Base-by-base conservation (phyloP, 2,113 vertebrate genomes). In the Tyto alba region DNA sequence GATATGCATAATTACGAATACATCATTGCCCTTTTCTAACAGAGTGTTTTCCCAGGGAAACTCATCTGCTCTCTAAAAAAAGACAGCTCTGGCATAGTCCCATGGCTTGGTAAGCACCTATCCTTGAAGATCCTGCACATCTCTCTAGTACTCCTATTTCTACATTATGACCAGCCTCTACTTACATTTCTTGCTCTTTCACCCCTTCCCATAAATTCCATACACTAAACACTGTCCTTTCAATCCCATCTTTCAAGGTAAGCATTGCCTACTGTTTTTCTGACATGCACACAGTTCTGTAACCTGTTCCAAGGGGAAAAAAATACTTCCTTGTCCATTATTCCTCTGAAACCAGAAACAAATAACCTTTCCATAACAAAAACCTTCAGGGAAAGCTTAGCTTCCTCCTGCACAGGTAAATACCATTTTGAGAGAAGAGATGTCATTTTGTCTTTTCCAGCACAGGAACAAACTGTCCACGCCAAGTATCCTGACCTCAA, bases 11-110 rank as follows among this genome's bases (percentile, higher is more conserved):
- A 95, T 90, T 84, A 92, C 38, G 73, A 90, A 92, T 55, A 64
- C 27, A 92, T 60, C 66, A 48, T 5, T 85, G 74, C 48, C 84
- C 66, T 92, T 86, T 45, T 60, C 69, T 64, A 56, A 38, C n/a
- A 71, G 67, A 95, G 86, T n/a, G 82, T 48, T 86, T 90, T 78
- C 80, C 95, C 69, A 76, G 76, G 79, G 53, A 86, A 95, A 90
- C 52, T 81, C 92, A 40, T 38, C 59, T 27, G 66, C 32, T 83
- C 16, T 64, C 53, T 17, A 32, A 45, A 67, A 60, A 20, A 43
- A 59, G 22, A 90, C 20, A 66, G 34, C 52, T 72, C 73, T 34
- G 43, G 60, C 73, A 36, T 6, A 67, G 56, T 8, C 68, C 80
- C 88, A 34, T 1, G 7, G 30, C 36, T 48, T 59, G 63, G 53